phyloP scores from a whole-genome alignment of 2,888 invertebrate species.

The Hydrotaea cyrtoneurina region DNA sequence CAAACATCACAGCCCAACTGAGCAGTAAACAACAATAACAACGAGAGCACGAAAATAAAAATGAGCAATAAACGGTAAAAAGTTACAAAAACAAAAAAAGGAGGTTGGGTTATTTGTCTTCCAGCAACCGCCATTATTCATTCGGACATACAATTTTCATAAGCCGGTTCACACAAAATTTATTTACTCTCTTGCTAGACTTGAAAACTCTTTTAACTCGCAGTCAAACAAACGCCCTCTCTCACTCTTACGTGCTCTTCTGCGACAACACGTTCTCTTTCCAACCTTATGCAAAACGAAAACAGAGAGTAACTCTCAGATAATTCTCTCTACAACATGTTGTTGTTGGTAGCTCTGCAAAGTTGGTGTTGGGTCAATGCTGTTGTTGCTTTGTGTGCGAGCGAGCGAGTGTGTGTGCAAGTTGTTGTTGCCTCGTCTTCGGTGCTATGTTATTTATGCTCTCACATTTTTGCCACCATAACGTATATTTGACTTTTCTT shows the following conservation, averaged over 20 bases:
- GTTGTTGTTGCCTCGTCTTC: constrained; percentile 32
- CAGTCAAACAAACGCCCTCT: constrained; percentile 21
- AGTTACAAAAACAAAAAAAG: constrained; percentile 71
- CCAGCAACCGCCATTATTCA: constrained; percentile 80
- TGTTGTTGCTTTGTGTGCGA: constrained; percentile 17
- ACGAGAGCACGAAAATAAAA: constrained; percentile 41
- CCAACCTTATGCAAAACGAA: background rate
- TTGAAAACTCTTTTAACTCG: constrained; percentile 11
- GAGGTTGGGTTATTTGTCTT: constrained; percentile 81
- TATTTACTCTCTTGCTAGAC: constrained; percentile 52
- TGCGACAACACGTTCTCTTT: background rate
- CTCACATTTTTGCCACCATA: constrained; percentile 63
- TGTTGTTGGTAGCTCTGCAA: background rate
- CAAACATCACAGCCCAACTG: constrained; percentile 37
- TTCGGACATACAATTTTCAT: constrained; percentile 68
- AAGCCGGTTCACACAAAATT: constrained; percentile 51
- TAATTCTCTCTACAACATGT: no score
- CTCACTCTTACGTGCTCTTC: background rate
- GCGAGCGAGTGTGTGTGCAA: constrained; percentile 37
- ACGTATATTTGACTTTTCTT: constrained; percentile 67
- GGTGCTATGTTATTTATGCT: constrained; percentile 59
- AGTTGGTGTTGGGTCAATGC: background rate
- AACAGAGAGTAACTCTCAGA: background rate
- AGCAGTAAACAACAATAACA: background rate
- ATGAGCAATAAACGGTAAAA: constrained; percentile 62